phyloP scores from a whole-genome alignment of 2,113 vertebrate species.

The Dissostichus mawsoni region DNA sequence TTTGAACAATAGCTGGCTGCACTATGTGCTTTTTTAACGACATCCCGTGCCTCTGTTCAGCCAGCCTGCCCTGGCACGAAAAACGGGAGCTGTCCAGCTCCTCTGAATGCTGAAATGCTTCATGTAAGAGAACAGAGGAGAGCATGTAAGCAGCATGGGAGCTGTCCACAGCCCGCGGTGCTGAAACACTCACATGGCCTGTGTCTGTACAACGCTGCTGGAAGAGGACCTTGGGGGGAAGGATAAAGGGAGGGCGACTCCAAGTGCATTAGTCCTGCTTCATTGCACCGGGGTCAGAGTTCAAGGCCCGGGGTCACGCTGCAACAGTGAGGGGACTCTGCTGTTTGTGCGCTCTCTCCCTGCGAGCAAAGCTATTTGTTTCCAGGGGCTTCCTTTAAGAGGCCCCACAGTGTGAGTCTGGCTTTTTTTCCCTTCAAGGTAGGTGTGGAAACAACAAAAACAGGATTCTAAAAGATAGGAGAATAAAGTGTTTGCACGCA shows the following conservation, averaged over 20 bases:
- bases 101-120: slow-evolving; percentile 7
- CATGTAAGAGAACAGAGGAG: slow-evolving; percentile 19
- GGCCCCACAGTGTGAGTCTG: slow-evolving; percentile 10
- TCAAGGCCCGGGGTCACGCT: slow-evolving; percentile 29
- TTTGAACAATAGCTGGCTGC: slow-evolving; percentile 11
- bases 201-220: slow-evolving; percentile 18
- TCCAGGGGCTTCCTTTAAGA: slow-evolving; percentile 42
- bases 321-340: slow-evolving; percentile 25
- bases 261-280: slow-evolving; percentile 57
- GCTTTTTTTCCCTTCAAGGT: slow-evolving; percentile 29
- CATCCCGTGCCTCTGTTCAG: background rate
- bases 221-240: slow-evolving; percentile 14
- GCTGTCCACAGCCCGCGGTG: slow-evolving; percentile 56
- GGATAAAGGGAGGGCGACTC: background rate
- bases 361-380: slow-evolving; percentile 66
- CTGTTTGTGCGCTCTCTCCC: slow-evolving; percentile 35
- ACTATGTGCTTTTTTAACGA: slow-evolving; percentile 13
- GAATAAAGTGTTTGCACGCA: background rate
- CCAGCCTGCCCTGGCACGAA: slow-evolving; percentile 1
- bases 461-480: background rate
- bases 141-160: slow-evolving; percentile 31
- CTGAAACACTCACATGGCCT: slow-evolving; percentile 42
- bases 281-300: slow-evolving; percentile 54
- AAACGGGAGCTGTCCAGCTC: slow-evolving; percentile 53
- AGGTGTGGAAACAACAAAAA: background rate